A percentile compares a stretch with the other conserved stretches of the same genome.
These are phyloP conservation scores for Cosmia pyralina DNA, from an alignment of 2,888 invertebrate species.

Conservation along the genomic window DNA sequence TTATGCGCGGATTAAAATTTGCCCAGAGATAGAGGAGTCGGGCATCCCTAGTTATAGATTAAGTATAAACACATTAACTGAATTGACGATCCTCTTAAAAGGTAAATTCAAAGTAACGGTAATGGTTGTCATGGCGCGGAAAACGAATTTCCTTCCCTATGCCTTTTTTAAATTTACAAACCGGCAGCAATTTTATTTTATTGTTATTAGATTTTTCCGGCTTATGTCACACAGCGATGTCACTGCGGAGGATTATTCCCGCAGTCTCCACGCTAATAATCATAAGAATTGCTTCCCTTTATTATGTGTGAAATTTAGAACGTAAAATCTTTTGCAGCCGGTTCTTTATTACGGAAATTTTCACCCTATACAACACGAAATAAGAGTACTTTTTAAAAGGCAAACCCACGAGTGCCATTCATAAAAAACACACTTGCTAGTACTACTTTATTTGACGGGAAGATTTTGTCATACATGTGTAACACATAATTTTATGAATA, in stretches of 20 bases:
- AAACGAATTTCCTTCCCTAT: conserved; percentile 89
- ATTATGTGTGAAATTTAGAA: conserved; percentile 89
- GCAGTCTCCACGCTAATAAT: conserved; percentile 89
- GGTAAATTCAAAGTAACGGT: conserved; percentile 88
- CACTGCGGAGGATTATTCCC: conserved; percentile 88
- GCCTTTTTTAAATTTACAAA: conserved; percentile 89
- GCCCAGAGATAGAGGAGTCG: conserved; percentile 54
- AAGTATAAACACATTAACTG: conserved; percentile 74
- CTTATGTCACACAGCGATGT: conserved; percentile 88
- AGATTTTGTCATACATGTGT: conserved; percentile 83
- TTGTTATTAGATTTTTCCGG: conserved; percentile 91
- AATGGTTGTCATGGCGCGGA: conserved; percentile 86
- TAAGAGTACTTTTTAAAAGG: conserved; percentile 74
- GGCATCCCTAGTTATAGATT: conserved; percentile 64
- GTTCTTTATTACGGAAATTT: conserved; percentile 67
- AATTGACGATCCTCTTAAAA: conserved; percentile 79
- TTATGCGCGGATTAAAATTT: conserved; percentile 61
- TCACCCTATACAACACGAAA: conserved; percentile 67
- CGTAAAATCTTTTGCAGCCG: conserved; percentile 79
- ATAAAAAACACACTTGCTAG: conserved; percentile 80
- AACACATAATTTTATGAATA: conserved; percentile 85
- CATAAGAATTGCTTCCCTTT: conserved; percentile 90
- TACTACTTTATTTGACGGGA: conserved; percentile 79
- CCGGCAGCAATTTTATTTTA: conserved; percentile 90
- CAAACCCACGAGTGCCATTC: conserved; percentile 69